Base-by-base conservation (phyloP, 2,113 vertebrate genomes). In the Neolamprologus hecqui region DNA sequence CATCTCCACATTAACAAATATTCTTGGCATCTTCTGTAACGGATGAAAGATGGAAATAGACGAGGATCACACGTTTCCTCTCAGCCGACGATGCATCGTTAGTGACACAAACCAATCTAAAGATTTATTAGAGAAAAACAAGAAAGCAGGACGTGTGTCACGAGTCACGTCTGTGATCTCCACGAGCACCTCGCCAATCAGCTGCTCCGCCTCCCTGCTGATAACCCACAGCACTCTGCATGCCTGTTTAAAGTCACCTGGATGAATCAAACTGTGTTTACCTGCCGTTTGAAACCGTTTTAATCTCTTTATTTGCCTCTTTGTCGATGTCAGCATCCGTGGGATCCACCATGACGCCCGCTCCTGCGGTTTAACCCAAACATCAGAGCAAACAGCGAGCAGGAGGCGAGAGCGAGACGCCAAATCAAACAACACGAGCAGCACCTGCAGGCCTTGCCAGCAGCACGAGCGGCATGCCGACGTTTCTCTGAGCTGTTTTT, bases 361-460 rank as follows among this genome's bases (percentile, higher is more conserved):
- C 87, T 86, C 65, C 12, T 2, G 8, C 17, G 4, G 37, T 83
- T 83, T 55, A 73, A 85, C 88, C 70, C 88, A 65, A 85, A 91
- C 88, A 87, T 84, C 82, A 83, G 81, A 80, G 81, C 81, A 63
- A 82, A 88, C 82, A 19, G 45, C 45, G 21, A 28, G 8, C 57
- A 31, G 47, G 21, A 70, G 84, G 65, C 47, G 12, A 53, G 12
- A 7, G 21, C 14, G 31, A 47, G 84, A 58, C 42, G 54, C 21
- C 79, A 23, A 89, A 86, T 92, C 82, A 86, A 92, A 92, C 53
- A 23, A 55, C 65, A 63, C 1, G 17, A 45, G 86, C 9, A 70
- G 54, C 85, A 57, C 83, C 88, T 81, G 85, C 75, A 47, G 88
- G 88, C 63, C 37, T 55, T 23, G 12, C 86, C 14, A 65, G 17